phyloP scores from a whole-genome alignment of 2,888 invertebrate species.

The Caenorhabditis macrosperma region DNA sequence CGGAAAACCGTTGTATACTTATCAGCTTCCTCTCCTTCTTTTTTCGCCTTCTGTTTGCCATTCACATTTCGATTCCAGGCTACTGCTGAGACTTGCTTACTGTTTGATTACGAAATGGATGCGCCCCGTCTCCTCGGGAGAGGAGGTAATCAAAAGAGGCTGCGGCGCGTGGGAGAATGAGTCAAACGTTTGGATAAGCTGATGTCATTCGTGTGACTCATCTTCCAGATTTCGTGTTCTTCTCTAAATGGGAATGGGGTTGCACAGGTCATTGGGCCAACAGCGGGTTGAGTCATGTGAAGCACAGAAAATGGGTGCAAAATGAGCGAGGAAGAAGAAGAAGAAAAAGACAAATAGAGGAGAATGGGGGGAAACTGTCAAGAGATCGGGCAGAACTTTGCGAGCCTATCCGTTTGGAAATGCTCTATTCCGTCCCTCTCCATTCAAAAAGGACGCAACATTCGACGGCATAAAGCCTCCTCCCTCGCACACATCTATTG shows the following conservation, averaged over 20 bases:
- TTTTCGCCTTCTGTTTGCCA: slow-evolving; percentile 24
- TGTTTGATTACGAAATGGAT: slow-evolving; percentile 37
- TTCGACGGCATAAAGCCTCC: too few relatives aligned
- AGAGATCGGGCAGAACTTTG: too few relatives aligned
- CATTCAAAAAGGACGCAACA: too few relatives aligned
- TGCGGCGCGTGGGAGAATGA: slow-evolving; percentile 11
- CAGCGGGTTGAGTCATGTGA: background rate
- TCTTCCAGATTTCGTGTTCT: slow-evolving; percentile 8
- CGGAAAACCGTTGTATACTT: slow-evolving; percentile 27
- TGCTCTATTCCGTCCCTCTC: too few relatives aligned
- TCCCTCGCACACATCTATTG: too few relatives aligned
- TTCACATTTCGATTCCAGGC: slow-evolving; percentile 34
- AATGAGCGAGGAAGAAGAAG: too few relatives aligned
- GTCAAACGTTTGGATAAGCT: slow-evolving; percentile 51
- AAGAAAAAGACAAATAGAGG: background rate
- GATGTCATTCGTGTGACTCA: slow-evolving; percentile 12
- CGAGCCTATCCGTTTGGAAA: too few relatives aligned
- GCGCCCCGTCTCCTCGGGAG: background rate
- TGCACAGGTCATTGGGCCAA: slow-evolving; percentile 24
- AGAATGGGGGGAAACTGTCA: background rate
- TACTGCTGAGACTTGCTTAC: slow-evolving; percentile 21
- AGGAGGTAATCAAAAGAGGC: background rate
- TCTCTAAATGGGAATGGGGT: background rate
- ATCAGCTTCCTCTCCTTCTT: slow-evolving; percentile 24
- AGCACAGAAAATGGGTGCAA: too few relatives aligned